These are phyloP conservation scores for Amblyopsis hoosieri DNA, from an alignment of 2,797 vertebrate species.

Conservation along the genomic window DNA sequence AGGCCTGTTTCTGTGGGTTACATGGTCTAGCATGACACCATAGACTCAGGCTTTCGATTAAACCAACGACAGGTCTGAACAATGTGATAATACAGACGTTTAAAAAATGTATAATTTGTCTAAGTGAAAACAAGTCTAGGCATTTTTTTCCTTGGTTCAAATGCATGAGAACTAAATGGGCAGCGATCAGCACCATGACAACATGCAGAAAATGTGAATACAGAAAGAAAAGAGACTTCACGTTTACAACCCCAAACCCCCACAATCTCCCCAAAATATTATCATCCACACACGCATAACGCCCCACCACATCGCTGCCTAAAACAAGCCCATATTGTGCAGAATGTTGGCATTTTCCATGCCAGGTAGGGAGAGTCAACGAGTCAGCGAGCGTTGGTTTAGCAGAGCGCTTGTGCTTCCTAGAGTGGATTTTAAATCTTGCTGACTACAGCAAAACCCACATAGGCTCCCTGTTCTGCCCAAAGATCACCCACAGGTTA, in stretches of 20 bases:
- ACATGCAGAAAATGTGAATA: background rate
- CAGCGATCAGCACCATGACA: background rate
- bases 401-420: slow-evolving; percentile 65
- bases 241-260: slow-evolving; percentile 8
- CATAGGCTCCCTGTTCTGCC: slow-evolving; percentile 48
- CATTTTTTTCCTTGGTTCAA: background rate
- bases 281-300: background rate
- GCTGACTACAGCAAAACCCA: slow-evolving; percentile 71
- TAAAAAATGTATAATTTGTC: too few species aligned
- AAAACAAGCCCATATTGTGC: slow-evolving; percentile 6
- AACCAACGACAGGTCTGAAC: slow-evolving; percentile 8
- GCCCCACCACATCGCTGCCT: slow-evolving; percentile 18
- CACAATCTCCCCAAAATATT: slow-evolving; percentile 8
- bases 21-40: slow-evolving; percentile 29
- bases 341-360: slow-evolving; percentile 17
- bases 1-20: slow-evolving; percentile 44
- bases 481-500: slow-evolving; percentile 41
- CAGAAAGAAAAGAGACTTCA: slow-evolving; percentile 1
- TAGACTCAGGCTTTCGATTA: slow-evolving; percentile 16
- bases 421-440: slow-evolving; percentile 66
- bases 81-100: background rate
- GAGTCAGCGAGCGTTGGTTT: slow-evolving; percentile 65
- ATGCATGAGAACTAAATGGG: background rate
- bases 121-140: too few species aligned
- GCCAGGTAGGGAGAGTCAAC: slow-evolving; percentile 48